Base-by-base conservation (phyloP, 2,113 vertebrate species). In the Atrichornis clamosus region DNA sequence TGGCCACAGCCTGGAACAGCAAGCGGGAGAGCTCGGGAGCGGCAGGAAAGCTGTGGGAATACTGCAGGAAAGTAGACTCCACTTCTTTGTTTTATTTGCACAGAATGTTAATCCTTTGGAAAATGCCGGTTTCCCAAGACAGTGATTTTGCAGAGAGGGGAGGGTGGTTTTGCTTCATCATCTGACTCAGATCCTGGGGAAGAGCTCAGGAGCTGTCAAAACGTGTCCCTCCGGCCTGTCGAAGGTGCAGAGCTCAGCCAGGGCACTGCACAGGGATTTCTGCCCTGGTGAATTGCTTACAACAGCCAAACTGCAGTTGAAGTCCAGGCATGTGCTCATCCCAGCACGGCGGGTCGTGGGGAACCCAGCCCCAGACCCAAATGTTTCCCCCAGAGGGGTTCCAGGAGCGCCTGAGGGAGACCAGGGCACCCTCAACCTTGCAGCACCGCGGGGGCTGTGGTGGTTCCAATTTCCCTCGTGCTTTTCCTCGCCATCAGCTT, bases 281-380 rank as follows among this genome's bases (percentile, higher is more conserved):
- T 8, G 39, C 39, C 72, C 47, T 6, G 24, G 56, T 47, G 39
- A 18, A 19, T 24, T 22, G 5, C 53, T 33, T 4, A 3, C 35
- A 13, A 9, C 2, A 35, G 11, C 64, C 27, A 10, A 16, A 2
- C 21, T 19, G 64, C 53, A 8, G 53, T 69, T 20, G 42, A 4
- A 63, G 21, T 26, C 42, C 37, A 3, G 6, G 41, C 1, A 0
- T 7, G 5, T 32, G 64, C 30, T 32, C 9, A 0, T 39, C 32
- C 59, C 42, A 8, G 58, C 58, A 3, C 1, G 0, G 46, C 0
- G 3, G 35, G 23, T 0, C 6, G 3, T 16, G 42, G 42, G 42
- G n/a, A 52, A 2, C 33, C 32, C 78, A 15, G 39, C 19, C 2
- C 49, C 83, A 27, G 35, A 7, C 2, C 0, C 2, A 6, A 13